Evolutionary conservation across 2,113 vertebrate species (phyloP).

Genomic region (Oenanthe melanoleuca): DNA sequence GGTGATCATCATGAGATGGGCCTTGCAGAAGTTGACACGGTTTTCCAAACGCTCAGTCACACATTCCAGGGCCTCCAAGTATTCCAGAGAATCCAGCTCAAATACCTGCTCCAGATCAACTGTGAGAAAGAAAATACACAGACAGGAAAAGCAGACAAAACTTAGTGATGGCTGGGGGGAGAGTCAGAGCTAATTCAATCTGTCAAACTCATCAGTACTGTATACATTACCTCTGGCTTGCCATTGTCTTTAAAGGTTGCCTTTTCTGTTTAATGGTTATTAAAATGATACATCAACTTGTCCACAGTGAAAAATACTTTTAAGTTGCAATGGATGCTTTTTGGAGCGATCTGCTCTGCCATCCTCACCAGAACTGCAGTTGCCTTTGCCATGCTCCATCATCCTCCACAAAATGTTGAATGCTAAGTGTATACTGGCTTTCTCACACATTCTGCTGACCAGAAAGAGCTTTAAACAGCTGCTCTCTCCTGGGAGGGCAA

Average conservation of each 20-base stretch:
- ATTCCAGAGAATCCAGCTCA: constrained; percentile 94
- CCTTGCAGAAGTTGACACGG: constrained; percentile 98
- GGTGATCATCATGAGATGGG: constrained; percentile 99
- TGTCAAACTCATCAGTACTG: not conserved
- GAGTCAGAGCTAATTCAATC: not conserved
- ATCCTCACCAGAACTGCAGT: not conserved
- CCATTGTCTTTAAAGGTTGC: not conserved
- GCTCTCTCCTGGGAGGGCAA: not conserved
- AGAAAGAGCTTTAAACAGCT: not conserved
- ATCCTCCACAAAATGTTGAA: not conserved
- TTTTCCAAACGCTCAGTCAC: constrained; percentile 93
- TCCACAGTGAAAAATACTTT: not conserved
- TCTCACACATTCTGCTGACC: not conserved
- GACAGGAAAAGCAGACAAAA: not conserved
- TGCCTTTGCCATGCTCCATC: not conserved
- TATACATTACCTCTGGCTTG: not conserved
- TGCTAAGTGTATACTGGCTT: not conserved
- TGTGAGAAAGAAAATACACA: constrained; percentile 54
- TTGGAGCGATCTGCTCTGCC: not conserved
- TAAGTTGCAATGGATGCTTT: not conserved
- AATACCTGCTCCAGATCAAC: constrained; percentile 93
- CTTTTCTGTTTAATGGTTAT: not conserved
- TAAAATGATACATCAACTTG: not conserved
- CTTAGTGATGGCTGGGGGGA: not conserved
- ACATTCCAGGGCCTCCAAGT: constrained; percentile 92